Evolutionary conservation across 2,888 invertebrate species (phyloP), one percentile per base, ranked within the genome.

Genomic region (Aporophyla nigra): DNA sequence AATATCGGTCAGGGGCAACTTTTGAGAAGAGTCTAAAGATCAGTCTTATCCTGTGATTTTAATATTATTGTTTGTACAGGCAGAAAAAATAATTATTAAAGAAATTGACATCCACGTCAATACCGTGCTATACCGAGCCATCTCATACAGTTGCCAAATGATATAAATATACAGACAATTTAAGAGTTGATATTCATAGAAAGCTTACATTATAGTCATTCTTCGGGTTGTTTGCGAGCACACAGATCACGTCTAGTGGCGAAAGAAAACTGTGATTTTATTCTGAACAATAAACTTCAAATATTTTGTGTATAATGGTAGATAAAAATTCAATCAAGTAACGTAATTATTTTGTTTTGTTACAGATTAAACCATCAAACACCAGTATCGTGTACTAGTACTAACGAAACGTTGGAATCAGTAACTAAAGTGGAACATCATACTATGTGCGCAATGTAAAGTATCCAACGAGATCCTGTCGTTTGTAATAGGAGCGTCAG

Each of bases 371-470:
- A 49, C 5, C 16, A 14, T 16, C 19, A 2, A n/a, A 19, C 7
- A 33, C 21, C 1, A 43, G 49, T n/a, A 33, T 16, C 19, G 12
- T 33, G 80, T 19, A 56, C 14, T 54, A 3, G 33, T 27, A 43
- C 43, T 51, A 58, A 58, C 21, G 51, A 68, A 16, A 58, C n/a
- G 3, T 49, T 59, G 6, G 10, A 68, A n/a, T 12, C 21, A 54
- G 54, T 54, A 21, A 14, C 19, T 40, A n/a, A 59, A 21, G 19
- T 40, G 10, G 6, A 12, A 5, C 27, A 2, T 12, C 14, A 21
- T 56, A 71, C 27, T 6, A 51, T 12, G 65, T 43, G 54, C 33
- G 65, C 56, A 71, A 69, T 65, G 78, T 72, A 49, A 66, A 33
- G 27, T 10, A 51, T 51, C 21, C 65, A 51, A 1, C 51, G 33